Conservation (phyloP, 2,888 invertebrate species). For the Laspeyria flexula region DNA sequence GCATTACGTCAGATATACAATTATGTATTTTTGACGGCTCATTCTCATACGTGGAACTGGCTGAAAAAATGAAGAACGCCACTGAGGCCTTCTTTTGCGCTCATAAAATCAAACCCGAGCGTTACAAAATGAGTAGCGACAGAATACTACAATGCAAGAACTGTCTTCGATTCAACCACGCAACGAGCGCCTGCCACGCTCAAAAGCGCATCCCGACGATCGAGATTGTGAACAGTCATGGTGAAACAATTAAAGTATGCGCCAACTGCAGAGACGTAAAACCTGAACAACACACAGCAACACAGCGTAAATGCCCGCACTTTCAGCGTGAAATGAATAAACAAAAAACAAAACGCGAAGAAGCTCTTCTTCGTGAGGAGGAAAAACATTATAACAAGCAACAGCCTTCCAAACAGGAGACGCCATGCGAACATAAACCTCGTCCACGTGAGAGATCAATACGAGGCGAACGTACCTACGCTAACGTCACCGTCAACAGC, state of each 20-base stretch:
- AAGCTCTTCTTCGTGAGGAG: no score
- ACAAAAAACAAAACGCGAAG: no score
- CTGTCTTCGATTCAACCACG: conserved; percentile 1
- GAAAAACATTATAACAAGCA: no score
- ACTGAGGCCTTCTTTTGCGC: neutral
- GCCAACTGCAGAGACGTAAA: neutral
- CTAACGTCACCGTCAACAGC: no score
- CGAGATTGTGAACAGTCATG: neutral
- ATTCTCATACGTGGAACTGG: no score
- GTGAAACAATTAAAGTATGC: neutral
- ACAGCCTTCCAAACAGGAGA: no score
- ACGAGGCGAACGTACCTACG: no score
- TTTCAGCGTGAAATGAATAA: neutral
- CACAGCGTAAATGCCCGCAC: neutral
- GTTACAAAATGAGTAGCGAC: neutral
- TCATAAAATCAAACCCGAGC: neutral
- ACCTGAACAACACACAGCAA: neutral
- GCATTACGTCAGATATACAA: no score
- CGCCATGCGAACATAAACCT: no score
- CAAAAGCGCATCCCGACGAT: neutral
- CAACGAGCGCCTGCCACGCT: conserved; percentile 1
- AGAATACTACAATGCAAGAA: conserved; percentile 1
- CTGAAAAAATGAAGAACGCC: neutral
- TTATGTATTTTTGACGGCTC: no score
- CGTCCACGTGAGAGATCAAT: no score